Percentiles rank a stretch among this genome's conserved stretches.
These are phyloP conservation scores for Xylocopa sonorina DNA, from an alignment of 1,140 invertebrate species.

Conservation along the genomic window DNA sequence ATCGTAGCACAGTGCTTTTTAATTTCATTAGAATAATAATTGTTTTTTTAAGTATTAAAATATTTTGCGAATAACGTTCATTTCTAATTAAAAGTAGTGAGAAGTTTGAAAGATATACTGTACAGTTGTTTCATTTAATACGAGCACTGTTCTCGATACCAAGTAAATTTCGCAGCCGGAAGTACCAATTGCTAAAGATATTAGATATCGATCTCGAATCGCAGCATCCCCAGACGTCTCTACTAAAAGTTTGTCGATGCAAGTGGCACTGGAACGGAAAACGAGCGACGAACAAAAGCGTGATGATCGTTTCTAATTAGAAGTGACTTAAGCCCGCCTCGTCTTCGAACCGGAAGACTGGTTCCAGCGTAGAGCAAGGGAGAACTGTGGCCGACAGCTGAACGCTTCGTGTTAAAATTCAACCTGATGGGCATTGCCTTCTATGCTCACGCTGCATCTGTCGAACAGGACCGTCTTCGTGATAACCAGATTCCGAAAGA, in stretches of 20 bases:
- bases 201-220: too few relatives aligned
- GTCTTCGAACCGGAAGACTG: slow-evolving; percentile 9
- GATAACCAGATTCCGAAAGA: slow-evolving; percentile 50
- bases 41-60: too few relatives aligned
- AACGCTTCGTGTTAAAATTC: slow-evolving; percentile 58
- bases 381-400: slow-evolving; percentile 23
- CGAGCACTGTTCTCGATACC: too few relatives aligned
- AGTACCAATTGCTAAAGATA: too few relatives aligned
- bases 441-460: slow-evolving; percentile 47
- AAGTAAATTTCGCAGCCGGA: too few relatives aligned
- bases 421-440: slow-evolving; percentile 47
- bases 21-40: too few relatives aligned
- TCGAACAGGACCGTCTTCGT: slow-evolving; percentile 18
- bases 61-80: too few relatives aligned
- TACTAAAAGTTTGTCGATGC: slow-evolving; percentile 16
- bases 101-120: too few relatives aligned
- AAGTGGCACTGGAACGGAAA: background rate
- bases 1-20: too few relatives aligned
- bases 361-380: background rate
- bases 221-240: too few relatives aligned
- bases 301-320: slow-evolving; percentile 27
- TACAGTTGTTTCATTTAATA: too few relatives aligned
- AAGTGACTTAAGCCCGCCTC: slow-evolving; percentile 16
- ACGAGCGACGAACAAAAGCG: background rate
- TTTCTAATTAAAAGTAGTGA: too few relatives aligned